phyloP scores from a whole-genome alignment of 2,113 vertebrate species.

The Cryptotis parvus region DNA sequence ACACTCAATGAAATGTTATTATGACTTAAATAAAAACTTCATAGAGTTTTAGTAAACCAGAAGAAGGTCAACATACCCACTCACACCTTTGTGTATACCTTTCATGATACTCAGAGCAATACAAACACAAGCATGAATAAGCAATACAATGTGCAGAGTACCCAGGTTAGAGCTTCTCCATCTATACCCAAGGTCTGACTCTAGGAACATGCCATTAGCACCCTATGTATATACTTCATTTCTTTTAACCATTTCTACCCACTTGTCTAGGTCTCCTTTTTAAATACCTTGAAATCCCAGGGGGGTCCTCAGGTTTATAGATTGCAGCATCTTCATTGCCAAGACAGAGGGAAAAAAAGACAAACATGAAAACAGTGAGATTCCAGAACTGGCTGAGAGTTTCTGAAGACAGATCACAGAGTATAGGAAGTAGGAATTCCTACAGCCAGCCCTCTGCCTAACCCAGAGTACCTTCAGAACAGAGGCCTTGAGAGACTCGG shows the following conservation, averaged over 20 bases:
- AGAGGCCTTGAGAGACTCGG: slow-evolving; percentile 68
- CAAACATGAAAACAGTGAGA: slow-evolving; percentile 46
- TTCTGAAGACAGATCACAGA: background rate
- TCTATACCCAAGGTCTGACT: background rate
- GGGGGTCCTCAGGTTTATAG: slow-evolving; percentile 54
- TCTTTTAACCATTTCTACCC: background rate
- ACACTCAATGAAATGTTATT: background rate
- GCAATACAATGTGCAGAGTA: background rate
- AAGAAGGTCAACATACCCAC: background rate
- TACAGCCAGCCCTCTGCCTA: background rate
- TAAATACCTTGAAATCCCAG: slow-evolving; percentile 72
- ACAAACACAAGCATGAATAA: background rate
- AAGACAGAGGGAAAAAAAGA: background rate
- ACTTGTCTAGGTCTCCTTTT: background rate
- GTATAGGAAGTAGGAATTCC: background rate
- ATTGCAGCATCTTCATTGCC: slow-evolving; percentile 63
- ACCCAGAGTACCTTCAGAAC: slow-evolving; percentile 85
- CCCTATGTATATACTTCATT: background rate
- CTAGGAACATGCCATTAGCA: background rate
- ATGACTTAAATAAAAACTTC: background rate
- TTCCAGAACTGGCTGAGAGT: background rate
- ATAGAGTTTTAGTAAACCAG: background rate
- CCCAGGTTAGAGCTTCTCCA: background rate
- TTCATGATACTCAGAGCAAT: background rate
- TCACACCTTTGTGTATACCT: background rate